Base-by-base conservation (phyloP, 2,888 invertebrate genomes). In the Morpho helenor region DNA sequence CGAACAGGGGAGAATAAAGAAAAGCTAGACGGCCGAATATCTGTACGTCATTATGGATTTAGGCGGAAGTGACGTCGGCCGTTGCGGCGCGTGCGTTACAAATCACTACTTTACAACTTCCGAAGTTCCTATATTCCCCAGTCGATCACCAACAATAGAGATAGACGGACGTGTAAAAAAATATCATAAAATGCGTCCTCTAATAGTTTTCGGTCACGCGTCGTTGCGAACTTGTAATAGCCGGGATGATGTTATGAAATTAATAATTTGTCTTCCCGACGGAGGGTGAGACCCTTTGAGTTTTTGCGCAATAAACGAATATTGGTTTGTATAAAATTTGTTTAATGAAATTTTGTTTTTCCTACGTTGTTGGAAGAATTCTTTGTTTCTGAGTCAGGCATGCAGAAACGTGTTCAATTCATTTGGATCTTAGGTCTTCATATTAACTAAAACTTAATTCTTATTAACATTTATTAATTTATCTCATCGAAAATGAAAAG, bases 101-200 rank as follows among this genome's bases (percentile, higher is more conserved):
- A 91, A 91, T 91, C 90, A 88, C 89, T 88, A 87, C 89, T 90
- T 90, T 91, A 91, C 91, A 87, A 90, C 91, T 87, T 91, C 91
- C 91, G 87, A 77, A 72, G 74, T 66, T 31, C 70, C 91, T 86
- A 77, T 73, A 75, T 66, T 31, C 70, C 73, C 73, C 82, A 87
- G 79, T 86, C 69, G 76, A 69, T 73, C 75, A 68, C 69, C 73
- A 69, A 75, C 73, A 69, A 73, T 74, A 69, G 75, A 61, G 70
- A 72, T 71, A 70, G 70, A 66, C 75, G 81, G 82, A 83, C 82
- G 83, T 79, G 80, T 79, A 72, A 78, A 76, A 75, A 56, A 74
- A 71, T n/a, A 23, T 41, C 39, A 48, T 76, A 79, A 74, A 77
- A 72, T 68, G 66, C 68, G 65, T 70, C 59, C 70, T 69, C 77